A percentile compares a stretch with the other conserved stretches of the same genome.
Evolutionary conservation across 2,113 vertebrate species (phyloP).

Genomic region (Pandion haliaetus): DNA sequence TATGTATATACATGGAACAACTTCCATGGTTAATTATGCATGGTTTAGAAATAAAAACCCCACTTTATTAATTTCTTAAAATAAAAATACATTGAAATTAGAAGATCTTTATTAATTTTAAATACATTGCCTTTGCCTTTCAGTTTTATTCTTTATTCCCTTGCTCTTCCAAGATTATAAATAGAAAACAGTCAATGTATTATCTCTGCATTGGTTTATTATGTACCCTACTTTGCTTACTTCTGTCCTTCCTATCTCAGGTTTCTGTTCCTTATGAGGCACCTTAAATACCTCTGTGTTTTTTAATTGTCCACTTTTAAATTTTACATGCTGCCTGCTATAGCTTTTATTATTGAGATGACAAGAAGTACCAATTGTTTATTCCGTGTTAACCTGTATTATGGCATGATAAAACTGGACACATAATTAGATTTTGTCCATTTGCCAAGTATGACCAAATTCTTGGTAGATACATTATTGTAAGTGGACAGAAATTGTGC

Average conservation of each 20-base stretch:
- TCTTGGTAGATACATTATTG: background rate
- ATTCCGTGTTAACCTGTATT: background rate
- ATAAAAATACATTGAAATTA: background rate
- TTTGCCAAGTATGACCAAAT: background rate
- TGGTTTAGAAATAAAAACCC: background rate
- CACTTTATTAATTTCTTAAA: background rate
- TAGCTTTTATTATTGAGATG: background rate
- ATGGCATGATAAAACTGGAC: background rate
- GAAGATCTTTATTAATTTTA: background rate
- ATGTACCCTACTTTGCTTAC: background rate
- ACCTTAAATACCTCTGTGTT: background rate
- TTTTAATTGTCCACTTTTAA: background rate
- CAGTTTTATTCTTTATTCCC: background rate
- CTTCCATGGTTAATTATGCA: background rate
- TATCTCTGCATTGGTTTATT: background rate
- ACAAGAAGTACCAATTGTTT: background rate
- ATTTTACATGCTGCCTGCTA: background rate
- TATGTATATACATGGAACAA: background rate
- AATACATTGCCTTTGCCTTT: background rate
- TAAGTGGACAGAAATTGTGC: background rate
- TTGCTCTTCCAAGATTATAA: background rate
- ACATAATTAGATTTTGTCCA: background rate
- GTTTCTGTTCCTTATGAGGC: background rate
- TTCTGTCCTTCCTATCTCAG: background rate
- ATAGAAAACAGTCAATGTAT: background rate